phyloP scores from a whole-genome alignment of 2,113 vertebrate genomes.

The Verasper variegatus region DNA sequence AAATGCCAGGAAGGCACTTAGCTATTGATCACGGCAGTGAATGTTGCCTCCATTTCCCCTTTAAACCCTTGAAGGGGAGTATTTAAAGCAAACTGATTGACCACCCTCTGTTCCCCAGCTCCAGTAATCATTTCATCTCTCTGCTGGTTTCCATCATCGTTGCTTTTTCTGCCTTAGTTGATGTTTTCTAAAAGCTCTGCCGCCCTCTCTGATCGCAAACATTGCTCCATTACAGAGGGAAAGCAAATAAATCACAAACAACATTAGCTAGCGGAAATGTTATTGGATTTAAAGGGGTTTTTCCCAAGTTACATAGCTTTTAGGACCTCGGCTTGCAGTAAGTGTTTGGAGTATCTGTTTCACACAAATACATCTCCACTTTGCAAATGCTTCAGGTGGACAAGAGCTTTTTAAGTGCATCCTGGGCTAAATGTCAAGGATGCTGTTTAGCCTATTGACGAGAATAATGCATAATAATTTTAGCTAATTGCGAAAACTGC shows the following conservation, averaged over 20 bases:
- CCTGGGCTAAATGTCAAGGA: neutral
- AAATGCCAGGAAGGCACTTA: constrained; percentile 84
- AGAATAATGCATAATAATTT: constrained; percentile 11
- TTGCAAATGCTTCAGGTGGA: neutral
- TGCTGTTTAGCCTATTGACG: neutral
- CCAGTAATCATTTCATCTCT: constrained; percentile 53
- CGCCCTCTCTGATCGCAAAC: constrained; percentile 42
- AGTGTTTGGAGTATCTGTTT: constrained; percentile 10
- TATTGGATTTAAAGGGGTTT: constrained; percentile 43
- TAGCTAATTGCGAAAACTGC: neutral
- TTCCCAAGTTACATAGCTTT: constrained; percentile 28
- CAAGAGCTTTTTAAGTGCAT: neutral
- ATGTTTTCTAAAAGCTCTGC: constrained; percentile 47
- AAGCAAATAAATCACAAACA: constrained; percentile 50
- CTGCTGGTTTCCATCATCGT: constrained; percentile 27
- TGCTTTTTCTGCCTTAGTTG: constrained; percentile 37
- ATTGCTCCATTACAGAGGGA: constrained; percentile 29
- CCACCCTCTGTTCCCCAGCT: constrained; percentile 21
- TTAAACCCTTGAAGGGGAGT: constrained; percentile 60
- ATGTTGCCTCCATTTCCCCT: constrained; percentile 63
- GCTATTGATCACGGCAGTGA: constrained; percentile 77
- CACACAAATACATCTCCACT: neutral
- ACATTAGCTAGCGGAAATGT: constrained; percentile 39
- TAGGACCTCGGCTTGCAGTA: constrained; percentile 19
- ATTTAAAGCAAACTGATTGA: constrained; percentile 77